Conservation (phyloP, 2,888 invertebrate species). For the Heliothis peltigera region DNA sequence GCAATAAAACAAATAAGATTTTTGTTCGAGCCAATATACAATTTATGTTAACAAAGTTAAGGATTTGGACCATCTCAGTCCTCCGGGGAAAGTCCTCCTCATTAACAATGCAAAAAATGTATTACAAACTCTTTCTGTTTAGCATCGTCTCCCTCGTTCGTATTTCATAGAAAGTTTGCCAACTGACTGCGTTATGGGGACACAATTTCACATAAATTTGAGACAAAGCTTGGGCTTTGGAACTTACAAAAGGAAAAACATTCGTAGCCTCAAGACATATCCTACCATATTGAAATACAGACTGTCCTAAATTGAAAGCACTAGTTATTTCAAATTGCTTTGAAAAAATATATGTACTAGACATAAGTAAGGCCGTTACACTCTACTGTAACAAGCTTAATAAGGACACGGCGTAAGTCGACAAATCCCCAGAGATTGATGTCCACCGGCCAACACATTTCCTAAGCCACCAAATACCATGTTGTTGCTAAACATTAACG, state of each 20-base stretch:
- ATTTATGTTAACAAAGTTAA: constrained; percentile 60
- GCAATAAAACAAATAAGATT: constrained; percentile 58
- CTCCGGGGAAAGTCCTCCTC: constrained; percentile 50
- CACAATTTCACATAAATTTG: constrained; percentile 10
- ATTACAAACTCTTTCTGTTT: constrained; percentile 56
- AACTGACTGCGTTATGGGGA: constrained; percentile 23
- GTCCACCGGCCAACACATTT: constrained; percentile 56
- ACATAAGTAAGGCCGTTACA: constrained; percentile 29
- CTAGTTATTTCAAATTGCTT: constrained; percentile 14
- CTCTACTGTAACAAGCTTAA: constrained; percentile 50
- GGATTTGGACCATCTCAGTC: constrained; percentile 43
- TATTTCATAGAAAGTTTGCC: constrained; percentile 43
- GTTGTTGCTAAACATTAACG: constrained; percentile 67
- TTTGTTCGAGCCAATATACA: constrained; percentile 55
- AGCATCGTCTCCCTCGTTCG: constrained; percentile 39
- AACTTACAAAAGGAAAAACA: constrained; percentile 34
- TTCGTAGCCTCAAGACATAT: constrained; percentile 12
- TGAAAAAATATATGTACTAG: constrained; percentile 40
- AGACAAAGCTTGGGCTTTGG: constrained; percentile 15
- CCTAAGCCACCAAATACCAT: constrained; percentile 56
- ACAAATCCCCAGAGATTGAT: constrained; percentile 74
- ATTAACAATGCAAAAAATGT: constrained; percentile 61
- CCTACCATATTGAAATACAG: constrained; percentile 32
- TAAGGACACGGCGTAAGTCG: constrained; percentile 59
- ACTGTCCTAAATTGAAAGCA: constrained; percentile 25